phyloP scores from a whole-genome alignment of 2,113 vertebrate genomes.

The Gallinago paraguaiae region DNA sequence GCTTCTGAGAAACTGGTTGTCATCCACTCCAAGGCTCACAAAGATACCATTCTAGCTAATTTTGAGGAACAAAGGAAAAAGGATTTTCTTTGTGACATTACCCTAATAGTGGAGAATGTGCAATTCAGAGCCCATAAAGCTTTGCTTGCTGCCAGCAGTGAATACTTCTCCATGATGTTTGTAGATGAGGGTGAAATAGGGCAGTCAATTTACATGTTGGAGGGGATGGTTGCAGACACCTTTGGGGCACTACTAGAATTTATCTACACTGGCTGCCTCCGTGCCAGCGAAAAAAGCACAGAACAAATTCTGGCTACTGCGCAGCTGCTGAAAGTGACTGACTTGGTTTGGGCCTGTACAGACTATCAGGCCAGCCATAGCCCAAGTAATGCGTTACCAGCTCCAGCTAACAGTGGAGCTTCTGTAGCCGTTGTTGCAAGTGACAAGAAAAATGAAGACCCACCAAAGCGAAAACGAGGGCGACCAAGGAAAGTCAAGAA shows the following conservation, averaged over 20 bases:
- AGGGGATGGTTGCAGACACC: conserved; percentile 84
- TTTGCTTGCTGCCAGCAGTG: conserved; percentile 93
- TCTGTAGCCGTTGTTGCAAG: not conserved
- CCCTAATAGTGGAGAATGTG: conserved; percentile 88
- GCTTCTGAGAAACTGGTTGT: conserved; percentile 68
- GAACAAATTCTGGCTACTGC: conserved; percentile 89
- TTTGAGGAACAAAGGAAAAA: conserved; percentile 86
- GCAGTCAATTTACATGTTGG: conserved; percentile 83
- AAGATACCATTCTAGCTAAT: conserved; percentile 84
- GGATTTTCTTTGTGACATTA: conserved; percentile 91
- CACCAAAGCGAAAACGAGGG: conserved; percentile 86
- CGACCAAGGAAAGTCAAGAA: conserved; percentile 80
- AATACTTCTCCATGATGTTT: conserved; percentile 94
- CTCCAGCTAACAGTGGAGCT: not conserved
- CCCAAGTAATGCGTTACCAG: not conserved
- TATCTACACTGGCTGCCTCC: conserved; percentile 90
- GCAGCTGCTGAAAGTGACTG: conserved; percentile 85
- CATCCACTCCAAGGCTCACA: conserved; percentile 85
- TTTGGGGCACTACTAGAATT: conserved; percentile 89
- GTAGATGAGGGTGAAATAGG: conserved; percentile 79
- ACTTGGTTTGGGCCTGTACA: conserved; percentile 82
- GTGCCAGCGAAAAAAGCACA: conserved; percentile 76
- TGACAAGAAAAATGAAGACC: conserved; percentile 41
- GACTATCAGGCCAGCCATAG: conserved; percentile 68
- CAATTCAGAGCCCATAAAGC: conserved; percentile 94